Base-by-base conservation (phyloP, 2,888 invertebrate genomes). In the Eupithecia abbreviata region DNA sequence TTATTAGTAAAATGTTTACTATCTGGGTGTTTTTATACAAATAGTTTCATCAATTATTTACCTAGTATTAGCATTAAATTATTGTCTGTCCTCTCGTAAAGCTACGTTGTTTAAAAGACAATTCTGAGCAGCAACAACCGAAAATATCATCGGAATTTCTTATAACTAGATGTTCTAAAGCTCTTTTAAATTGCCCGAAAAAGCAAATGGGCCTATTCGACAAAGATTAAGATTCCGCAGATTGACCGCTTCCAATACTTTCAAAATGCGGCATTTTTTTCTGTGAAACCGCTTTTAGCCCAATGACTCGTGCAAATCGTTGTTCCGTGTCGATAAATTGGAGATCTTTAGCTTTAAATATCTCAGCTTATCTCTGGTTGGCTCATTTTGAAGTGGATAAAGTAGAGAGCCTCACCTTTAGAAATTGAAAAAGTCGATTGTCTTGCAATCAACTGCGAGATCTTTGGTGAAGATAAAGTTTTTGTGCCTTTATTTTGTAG, bases 231-330 rank as follows among this genome's bases (percentile, higher is more conserved):
- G 77, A 80, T 77, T 42, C 72, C 76, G 18, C 43, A 51, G 75
- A 81, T 80, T 81, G 81, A 79, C 76, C 79, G 79, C 70, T 77
- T 75, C 74, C 78, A 71, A 74, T 81, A 74, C 71, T 79, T 80
- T 76, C 77, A 73, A 75, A 80, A 81, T 75, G 71, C 67, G 75
- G 70, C 72, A 74, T 74, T 77, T 74, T 76, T 76, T 72, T 70
- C 73, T 75, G 71, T 73, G 58, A 75, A 76, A 69, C 76, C 79
- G 78, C 80, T 82, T 79, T 81, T 77, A 79, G 80, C 55, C 72
- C 79, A 82, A 82, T 82, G 82, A 81, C 74, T 77, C 79, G 77
- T 80, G 76, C 78, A 80, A 82, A 82, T 80, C 77, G 79, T 70
- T 72, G 79, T 81, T 80, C 79, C 81, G 75, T 77, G 73, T 75